Percentiles rank a stretch among this genome's conserved stretches.
phyloP scores from a whole-genome alignment of 1,140 invertebrate species.

The Drosophila kikkawai region DNA sequence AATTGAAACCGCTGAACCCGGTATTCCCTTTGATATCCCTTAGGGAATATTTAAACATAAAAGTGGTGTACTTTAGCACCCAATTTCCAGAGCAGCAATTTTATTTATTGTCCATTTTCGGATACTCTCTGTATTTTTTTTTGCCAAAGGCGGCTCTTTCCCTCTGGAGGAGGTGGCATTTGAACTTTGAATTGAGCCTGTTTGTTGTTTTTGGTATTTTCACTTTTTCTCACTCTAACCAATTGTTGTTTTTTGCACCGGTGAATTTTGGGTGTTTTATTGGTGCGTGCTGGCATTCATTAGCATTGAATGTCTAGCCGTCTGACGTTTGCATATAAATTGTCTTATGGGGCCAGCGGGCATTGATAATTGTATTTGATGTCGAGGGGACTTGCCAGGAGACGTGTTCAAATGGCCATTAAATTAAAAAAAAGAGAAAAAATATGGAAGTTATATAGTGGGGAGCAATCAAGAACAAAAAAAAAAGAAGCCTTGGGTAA shows the following conservation, averaged over 20 bases:
- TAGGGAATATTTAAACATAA: constrained; percentile 26
- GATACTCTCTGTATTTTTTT: constrained; percentile 19
- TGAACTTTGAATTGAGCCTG: constrained; percentile 44
- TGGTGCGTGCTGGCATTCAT: constrained; percentile 59
- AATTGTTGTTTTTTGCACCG: constrained; percentile 13
- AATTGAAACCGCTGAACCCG: neutral
- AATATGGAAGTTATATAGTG: constrained; percentile 11
- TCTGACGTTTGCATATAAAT: constrained; percentile 67
- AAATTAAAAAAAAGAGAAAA: constrained; percentile 16
- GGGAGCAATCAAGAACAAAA: neutral
- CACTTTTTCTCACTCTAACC: constrained; percentile 3
- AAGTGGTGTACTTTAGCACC: constrained; percentile 37
- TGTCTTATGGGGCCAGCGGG: constrained; percentile 38
- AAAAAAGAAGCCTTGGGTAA: neutral
- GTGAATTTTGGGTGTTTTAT: constrained; percentile 45
- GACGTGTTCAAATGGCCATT: constrained; percentile 17
- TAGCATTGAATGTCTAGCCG: constrained; percentile 71
- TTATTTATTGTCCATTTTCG: constrained; percentile 58
- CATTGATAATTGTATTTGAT: constrained; percentile 57
- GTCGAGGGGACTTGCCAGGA: constrained; percentile 8
- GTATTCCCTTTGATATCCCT: constrained; percentile 2
- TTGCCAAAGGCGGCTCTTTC: neutral
- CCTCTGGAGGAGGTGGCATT: constrained; percentile 22
- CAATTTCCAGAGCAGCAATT: constrained; percentile 38
- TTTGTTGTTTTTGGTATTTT: constrained; percentile 32